Evolutionary conservation across 2,113 vertebrate species (phyloP), one percentile per base, ranked within the genome.

Genomic region (Elachura formosa): DNA sequence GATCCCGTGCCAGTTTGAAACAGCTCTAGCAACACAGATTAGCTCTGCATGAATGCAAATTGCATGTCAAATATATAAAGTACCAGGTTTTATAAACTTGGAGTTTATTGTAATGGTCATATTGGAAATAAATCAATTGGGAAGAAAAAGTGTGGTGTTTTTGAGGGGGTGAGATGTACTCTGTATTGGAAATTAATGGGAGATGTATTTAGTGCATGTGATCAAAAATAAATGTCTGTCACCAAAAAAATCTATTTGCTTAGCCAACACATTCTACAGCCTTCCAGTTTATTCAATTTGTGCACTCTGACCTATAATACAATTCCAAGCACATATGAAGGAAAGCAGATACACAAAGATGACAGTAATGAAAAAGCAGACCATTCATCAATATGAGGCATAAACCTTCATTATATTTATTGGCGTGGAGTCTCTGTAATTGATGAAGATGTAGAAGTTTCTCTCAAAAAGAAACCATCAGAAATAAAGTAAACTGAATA

Each of bases 371-470:
- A 94, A 96, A 94, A 69, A 72, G 41, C 59, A 63, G 41, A 77
- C 41, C 79, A 96, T 94, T 77, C 80, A 94, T 90, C 84, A 95
- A 80, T 74, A 68, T 88, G 75, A 96, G 72, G 82, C 85, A 95
- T 52, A 93, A 84, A 86, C 64, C 14, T 93, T 89, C 94, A 89
- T 85, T 92, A 54, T 36, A 75, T 69, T 78, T 95, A 75, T 83
- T 84, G 93, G 87, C 66, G 79, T 66, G 84, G 43, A 95, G 28
- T 69, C 85, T 45, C 73, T 75, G 68, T 77, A 94, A 85, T 69
- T 82, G 64, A 84, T 61, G 95, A 93, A 75, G 89, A 14, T 52
- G 59, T 45, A 82, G n/a, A 93, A 87, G 38, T 66, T 91, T 72
- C 43, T 88, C 74, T 94, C 41, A 40, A 78, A 94, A 87, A 89